Evolutionary conservation across 2,888 invertebrate genomes (phyloP).

Genomic region (Drosophila melanosoma): DNA sequence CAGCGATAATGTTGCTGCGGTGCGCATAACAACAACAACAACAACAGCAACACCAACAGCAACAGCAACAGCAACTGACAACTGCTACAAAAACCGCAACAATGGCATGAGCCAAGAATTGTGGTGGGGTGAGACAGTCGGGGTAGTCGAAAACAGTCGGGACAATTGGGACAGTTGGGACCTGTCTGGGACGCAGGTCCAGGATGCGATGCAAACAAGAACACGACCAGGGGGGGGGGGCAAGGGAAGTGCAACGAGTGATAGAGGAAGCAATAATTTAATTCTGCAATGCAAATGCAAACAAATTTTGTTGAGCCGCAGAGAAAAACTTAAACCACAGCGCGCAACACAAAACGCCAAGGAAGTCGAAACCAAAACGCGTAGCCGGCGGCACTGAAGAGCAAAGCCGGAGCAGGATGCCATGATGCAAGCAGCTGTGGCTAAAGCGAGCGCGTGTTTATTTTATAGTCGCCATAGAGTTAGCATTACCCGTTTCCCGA

Average conservation of each 20-base stretch:
- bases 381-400: conserved; percentile 26
- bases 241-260: conserved; percentile 15
- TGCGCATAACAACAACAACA: conserved; percentile 63
- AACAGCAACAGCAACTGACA: conserved; percentile 35
- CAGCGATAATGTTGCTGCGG: conserved; percentile 74
- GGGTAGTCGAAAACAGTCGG: conserved; percentile 25
- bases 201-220: conserved; percentile 41
- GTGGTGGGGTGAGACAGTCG: conserved; percentile 13
- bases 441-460: conserved; percentile 74
- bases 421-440: conserved; percentile 53
- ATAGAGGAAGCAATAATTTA: conserved; percentile 79
- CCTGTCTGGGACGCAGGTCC: conserved; percentile 28
- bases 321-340: conserved; percentile 73
- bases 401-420: conserved; percentile 36
- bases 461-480: conserved; percentile 73
- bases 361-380: conserved; percentile 55
- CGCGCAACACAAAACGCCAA: conserved; percentile 58
- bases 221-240: not conserved
- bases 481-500: conserved; percentile 43
- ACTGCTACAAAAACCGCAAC: conserved; percentile 39
- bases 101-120: conserved; percentile 20
- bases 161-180: conserved; percentile 34
- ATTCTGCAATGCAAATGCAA: conserved; percentile 78
- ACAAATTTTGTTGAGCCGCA: conserved; percentile 76
- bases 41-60: conserved; percentile 50